Evolutionary conservation across 2,113 vertebrate species (phyloP).

Genomic region (Tragelaphus buxtoni): DNA sequence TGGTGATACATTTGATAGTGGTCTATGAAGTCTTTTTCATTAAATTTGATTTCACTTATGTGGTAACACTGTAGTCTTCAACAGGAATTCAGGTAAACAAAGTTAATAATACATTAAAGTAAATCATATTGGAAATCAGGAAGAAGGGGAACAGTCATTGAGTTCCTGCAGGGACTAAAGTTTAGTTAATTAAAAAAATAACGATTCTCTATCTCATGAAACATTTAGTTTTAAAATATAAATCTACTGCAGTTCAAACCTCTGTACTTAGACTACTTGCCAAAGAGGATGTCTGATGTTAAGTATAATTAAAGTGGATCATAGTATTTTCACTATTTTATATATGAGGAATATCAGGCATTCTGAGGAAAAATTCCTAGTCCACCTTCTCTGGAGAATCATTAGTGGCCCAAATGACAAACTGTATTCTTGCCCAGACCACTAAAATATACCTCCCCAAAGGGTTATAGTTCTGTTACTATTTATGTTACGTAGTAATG

Average conservation of each 20-base stretch:
- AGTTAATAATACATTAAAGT: neutral
- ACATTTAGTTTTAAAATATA: constrained; percentile 13
- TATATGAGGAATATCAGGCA: neutral
- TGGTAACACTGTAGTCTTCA: neutral
- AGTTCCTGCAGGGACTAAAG: neutral
- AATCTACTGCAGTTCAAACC: neutral
- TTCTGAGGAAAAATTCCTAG: neutral
- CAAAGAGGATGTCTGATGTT: neutral
- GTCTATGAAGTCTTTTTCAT: constrained; percentile 31
- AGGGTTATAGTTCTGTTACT: neutral
- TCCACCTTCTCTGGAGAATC: neutral
- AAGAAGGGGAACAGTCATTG: neutral
- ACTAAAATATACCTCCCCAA: neutral
- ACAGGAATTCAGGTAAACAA: neutral
- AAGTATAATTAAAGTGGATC: neutral
- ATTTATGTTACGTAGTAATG: neutral
- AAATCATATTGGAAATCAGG: neutral
- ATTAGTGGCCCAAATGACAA: neutral
- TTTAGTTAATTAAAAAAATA: constrained; percentile 17
- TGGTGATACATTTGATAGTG: neutral
- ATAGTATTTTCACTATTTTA: neutral
- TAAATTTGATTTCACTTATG: constrained; percentile 30
- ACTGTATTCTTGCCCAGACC: neutral
- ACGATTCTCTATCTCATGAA: neutral
- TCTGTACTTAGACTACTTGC: neutral